A percentile compares a stretch with the other conserved stretches of the same genome.
phyloP scores from a whole-genome alignment of 1,140 invertebrate species.

The Panagrolaimus sp. region DNA sequence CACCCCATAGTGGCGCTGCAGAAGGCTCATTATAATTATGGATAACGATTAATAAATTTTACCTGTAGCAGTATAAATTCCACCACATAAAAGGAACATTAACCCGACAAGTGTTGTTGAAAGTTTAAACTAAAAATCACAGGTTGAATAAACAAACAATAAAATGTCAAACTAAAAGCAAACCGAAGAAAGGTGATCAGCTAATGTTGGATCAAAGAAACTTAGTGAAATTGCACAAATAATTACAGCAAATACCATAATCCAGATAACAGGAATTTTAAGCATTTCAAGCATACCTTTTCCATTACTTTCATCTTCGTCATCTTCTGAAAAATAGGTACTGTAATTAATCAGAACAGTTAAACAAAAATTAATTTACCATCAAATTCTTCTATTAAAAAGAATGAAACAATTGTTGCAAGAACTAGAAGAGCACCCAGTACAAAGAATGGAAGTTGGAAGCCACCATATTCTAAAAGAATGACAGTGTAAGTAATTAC shows the following conservation, averaged over 20 bases:
- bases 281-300: slow-evolving; percentile 44
- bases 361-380: slow-evolving; percentile 9
- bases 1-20: slow-evolving; percentile 72
- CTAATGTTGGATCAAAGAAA: slow-evolving; percentile 54
- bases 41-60: too few relatives aligned
- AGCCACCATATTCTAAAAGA: slow-evolving; percentile 67
- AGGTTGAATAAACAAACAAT: too few relatives aligned
- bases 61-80: slow-evolving; percentile 74
- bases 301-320: slow-evolving; percentile 60
- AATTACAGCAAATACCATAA: slow-evolving; percentile 52
- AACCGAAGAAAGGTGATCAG: slow-evolving; percentile 49
- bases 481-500: slow-evolving; percentile 1
- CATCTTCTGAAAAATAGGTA: slow-evolving; percentile 23
- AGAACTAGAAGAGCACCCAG: slow-evolving; percentile 72
- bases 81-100: slow-evolving; percentile 76
- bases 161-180: slow-evolving; percentile 12
- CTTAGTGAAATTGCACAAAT: slow-evolving; percentile 57
- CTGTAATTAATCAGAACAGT: not conserved
- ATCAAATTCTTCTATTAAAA: slow-evolving; percentile 66
- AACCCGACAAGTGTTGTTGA: slow-evolving; percentile 71
- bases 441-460: slow-evolving; percentile 76
- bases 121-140: slow-evolving; percentile 65
- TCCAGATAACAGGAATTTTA: slow-evolving; percentile 49
- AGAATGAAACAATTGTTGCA: slow-evolving; percentile 70
- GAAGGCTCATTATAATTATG: too few relatives aligned